Evolutionary conservation across 2,797 vertebrate genomes (phyloP), one percentile per base, ranked within the genome.

Genomic region (Heteromormyrus szaboi): DNA sequence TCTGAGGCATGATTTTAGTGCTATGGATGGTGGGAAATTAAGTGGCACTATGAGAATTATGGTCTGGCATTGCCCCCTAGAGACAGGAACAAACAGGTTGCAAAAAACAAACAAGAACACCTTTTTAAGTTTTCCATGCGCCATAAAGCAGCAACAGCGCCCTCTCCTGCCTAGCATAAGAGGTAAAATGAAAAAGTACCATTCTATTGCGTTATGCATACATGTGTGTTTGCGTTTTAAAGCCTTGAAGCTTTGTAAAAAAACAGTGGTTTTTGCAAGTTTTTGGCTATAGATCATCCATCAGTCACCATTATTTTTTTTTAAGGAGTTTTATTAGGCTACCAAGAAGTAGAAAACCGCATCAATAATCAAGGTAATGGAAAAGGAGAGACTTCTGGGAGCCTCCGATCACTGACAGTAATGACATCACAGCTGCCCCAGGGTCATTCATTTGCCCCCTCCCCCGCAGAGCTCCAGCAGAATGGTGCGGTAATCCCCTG

Each of bases 401-500:
- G 48, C 48, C 50, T 56, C 83, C 51, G 44, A 3, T 19, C 19
- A n/a, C 29, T 0, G 6, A 44, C 37, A 3, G n/a, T 11, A 12
- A 72, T 53, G 76, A 72, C n/a, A 37, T 88, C 79, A 53, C 2
- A 4, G 29, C 53, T 29, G 8, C 11, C 48, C 59, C 83, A 54
- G 3, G 44, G n/a, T 48, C 46, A 48, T 5, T 22, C 79, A 88
- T 44, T 86, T 81, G 46, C 48, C 84, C 8, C 33, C 46, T 19
- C 33, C 56, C 3, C 89, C 89, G 48, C 89, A 90, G 6, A 90
- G 88, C 85, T 81, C 59, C 88, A 90, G 84, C 4, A 90, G 88
- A 50, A 90, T 88, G 46, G 76, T n/a, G 37, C 89, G 87, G 84
- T 90, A 90, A 65, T 90, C 89, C 0, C 89, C 89, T 1, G 89